These are phyloP conservation scores for Vombatus ursinus DNA, from an alignment of 2,113 vertebrate species.

Conservation along the genomic window DNA sequence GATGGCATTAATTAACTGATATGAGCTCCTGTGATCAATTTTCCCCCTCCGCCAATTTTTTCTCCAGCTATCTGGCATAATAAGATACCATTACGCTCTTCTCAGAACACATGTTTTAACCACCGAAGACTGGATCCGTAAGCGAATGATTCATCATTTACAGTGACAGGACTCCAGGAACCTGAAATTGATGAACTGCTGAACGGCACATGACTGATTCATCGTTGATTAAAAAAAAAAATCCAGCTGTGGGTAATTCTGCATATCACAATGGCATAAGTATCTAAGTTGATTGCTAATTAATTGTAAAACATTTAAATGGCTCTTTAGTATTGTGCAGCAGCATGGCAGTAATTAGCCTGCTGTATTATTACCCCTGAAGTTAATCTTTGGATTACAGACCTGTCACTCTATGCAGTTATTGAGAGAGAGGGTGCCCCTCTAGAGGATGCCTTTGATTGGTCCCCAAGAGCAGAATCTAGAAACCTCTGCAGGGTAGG, in stretches of 20 bases:
- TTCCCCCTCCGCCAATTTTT: neutral
- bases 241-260: slow-evolving; percentile 21
- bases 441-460: neutral
- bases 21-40: slow-evolving; percentile 4
- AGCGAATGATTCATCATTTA: slow-evolving; percentile 1
- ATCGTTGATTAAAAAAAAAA: slow-evolving; percentile 17
- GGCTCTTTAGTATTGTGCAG: slow-evolving; percentile 36
- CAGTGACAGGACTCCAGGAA: slow-evolving; percentile 27
- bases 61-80: slow-evolving; percentile 25
- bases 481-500: neutral
- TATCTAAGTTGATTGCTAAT: slow-evolving; percentile 52
- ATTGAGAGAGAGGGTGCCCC: neutral
- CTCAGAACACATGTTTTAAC: slow-evolving; percentile 8
- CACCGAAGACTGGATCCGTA: slow-evolving; percentile 28
- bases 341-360: slow-evolving; percentile 34
- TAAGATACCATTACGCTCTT: slow-evolving; percentile 18
- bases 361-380: slow-evolving; percentile 21
- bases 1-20: neutral
- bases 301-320: slow-evolving; percentile 35
- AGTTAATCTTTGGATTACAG: neutral
- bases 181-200: neutral
- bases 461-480: slow-evolving; percentile 1
- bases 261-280: neutral
- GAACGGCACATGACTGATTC: slow-evolving; percentile 17
- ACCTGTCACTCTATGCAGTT: neutral